phyloP scores from a whole-genome alignment of 2,888 invertebrate genomes.

The Graphium colonna region DNA sequence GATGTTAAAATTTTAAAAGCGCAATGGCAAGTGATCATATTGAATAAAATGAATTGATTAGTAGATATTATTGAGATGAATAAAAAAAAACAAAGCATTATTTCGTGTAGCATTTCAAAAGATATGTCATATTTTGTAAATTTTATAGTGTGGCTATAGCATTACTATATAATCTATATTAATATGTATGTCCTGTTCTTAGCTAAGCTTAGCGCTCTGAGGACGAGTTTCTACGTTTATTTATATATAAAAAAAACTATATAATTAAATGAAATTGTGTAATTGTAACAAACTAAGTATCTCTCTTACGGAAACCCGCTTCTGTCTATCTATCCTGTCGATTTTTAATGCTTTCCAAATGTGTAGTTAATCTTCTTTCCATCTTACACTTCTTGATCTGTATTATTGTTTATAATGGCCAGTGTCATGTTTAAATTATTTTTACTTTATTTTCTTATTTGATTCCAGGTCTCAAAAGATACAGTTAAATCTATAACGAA shows the following conservation, averaged over 20 bases:
- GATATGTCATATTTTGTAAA: constrained; percentile 81
- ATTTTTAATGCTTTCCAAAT: constrained; percentile 34
- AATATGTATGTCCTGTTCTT: constrained; percentile 67
- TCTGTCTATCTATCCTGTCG: constrained; percentile 32
- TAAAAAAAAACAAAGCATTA: constrained; percentile 53
- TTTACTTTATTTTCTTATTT: too few relatives aligned
- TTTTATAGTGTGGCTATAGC: constrained; percentile 78
- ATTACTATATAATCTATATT: constrained; percentile 62
- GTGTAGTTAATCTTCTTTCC: constrained; percentile 26
- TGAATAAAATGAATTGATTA: constrained; percentile 73
- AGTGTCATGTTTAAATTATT: constrained; percentile 22
- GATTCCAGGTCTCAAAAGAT: too few relatives aligned
- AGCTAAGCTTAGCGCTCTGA: constrained; percentile 76
- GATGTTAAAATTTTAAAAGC: constrained; percentile 3
- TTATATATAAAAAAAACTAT: constrained; percentile 44
- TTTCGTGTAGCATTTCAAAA: constrained; percentile 76
- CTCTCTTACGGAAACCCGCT: constrained; percentile 35
- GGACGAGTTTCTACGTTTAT: constrained; percentile 60
- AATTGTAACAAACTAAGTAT: constrained; percentile 33
- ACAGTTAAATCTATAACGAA: too few relatives aligned
- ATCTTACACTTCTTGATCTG: constrained; percentile 24
- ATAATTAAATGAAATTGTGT: constrained; percentile 32
- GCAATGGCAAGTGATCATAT: constrained; percentile 59
- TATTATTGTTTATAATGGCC: constrained; percentile 28
- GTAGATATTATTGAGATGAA: constrained; percentile 49